Evolutionary conservation across 2,888 invertebrate species (phyloP).

Genomic region (Micoletzkya japonica): DNA sequence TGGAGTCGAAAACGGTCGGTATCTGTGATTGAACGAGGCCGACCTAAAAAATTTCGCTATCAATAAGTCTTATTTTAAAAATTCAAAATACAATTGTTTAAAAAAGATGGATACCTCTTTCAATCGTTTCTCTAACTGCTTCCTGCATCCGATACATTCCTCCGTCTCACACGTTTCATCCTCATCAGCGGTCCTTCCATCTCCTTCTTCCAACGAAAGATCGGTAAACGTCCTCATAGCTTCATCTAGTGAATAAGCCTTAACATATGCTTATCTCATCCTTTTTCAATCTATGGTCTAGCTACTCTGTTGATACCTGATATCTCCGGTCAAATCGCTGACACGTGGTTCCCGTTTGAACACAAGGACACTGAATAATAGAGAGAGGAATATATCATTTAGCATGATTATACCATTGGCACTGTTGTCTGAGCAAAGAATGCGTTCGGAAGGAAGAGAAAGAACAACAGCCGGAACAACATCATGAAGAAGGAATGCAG

Average conservation of each 20-base stretch:
- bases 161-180: slow-evolving; percentile 11
- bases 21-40: too few species aligned
- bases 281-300: neutral
- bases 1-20: too few species aligned
- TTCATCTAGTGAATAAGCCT: slow-evolving; percentile 18
- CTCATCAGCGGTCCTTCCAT: neutral
- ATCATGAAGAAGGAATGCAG: too few species aligned
- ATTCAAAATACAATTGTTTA: too few species aligned
- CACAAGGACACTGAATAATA: slow-evolving; percentile 14
- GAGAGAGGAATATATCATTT: neutral
- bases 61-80: neutral
- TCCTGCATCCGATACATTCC: neutral
- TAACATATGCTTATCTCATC: neutral
- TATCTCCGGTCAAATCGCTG: slow-evolving; percentile 21
- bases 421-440: neutral
- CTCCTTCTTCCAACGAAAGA: neutral
- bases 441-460: neutral
- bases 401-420: neutral
- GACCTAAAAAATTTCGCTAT: too few species aligned
- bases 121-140: slow-evolving; percentile 1
- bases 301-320: slow-evolving; percentile 1
- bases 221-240: slow-evolving; percentile 16
- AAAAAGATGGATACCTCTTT: slow-evolving; percentile 8
- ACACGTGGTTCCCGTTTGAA: slow-evolving; percentile 1
- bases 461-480: too few species aligned